phyloP scores from a whole-genome alignment of 2,888 invertebrate genomes.

The Aleiodes testaceus region DNA sequence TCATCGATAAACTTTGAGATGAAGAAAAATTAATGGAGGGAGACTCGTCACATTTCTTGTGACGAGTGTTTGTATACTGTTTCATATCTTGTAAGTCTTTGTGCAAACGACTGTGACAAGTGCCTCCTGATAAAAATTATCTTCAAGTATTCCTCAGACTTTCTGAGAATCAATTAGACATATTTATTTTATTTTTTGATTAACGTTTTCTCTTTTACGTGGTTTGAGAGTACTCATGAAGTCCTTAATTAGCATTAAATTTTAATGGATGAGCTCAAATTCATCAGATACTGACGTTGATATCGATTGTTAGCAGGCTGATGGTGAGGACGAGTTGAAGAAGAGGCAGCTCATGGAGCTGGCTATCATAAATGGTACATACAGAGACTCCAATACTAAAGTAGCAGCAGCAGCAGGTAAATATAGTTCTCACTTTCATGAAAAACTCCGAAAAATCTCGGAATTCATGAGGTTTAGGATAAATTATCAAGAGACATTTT shows the following conservation, averaged over 20 bases:
- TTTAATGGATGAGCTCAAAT: background rate
- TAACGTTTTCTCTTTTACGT: background rate
- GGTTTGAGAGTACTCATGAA: too few species aligned
- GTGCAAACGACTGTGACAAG: slow-evolving; percentile 11
- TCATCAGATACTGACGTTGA: slow-evolving; percentile 62
- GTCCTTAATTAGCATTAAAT: too few species aligned
- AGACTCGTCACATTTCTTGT: background rate
- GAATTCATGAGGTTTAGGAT: too few species aligned
- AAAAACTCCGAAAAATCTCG: too few species aligned
- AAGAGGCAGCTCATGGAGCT: slow-evolving; percentile 99
- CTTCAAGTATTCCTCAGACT: background rate
- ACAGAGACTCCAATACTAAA: slow-evolving; percentile 95
- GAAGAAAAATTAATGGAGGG: background rate
- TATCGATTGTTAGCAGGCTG: slow-evolving; percentile 86
- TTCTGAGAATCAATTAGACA: background rate
- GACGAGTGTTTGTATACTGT: slow-evolving; percentile 17
- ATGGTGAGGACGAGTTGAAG: slow-evolving; percentile 99
- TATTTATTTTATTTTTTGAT: background rate
- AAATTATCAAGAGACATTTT: background rate
- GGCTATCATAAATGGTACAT: slow-evolving; percentile 99
- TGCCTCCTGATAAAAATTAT: slow-evolving; percentile 9
- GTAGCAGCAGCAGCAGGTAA: slow-evolving; percentile 89
- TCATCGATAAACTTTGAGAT: background rate
- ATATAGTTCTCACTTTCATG: background rate
- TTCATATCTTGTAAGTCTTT: slow-evolving; percentile 22